These are phyloP conservation scores for Cotesia vestalis DNA, from an alignment of 1,140 invertebrate species.

Conservation along the genomic window DNA sequence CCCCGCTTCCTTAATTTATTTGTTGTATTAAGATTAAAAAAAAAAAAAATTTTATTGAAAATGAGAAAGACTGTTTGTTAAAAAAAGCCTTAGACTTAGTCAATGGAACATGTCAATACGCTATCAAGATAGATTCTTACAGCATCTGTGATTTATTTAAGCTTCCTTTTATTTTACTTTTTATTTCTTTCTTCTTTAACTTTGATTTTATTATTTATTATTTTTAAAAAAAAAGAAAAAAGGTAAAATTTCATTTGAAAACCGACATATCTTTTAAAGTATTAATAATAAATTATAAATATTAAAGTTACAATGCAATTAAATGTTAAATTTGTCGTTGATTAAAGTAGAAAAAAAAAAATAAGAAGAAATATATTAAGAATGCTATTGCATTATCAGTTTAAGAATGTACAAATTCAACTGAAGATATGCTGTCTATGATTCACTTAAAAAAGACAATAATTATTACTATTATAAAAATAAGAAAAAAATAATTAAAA, in stretches of 20 bases:
- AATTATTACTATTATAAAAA: no score
- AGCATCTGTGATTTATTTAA: constrained; percentile 35
- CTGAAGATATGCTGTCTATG: no score
- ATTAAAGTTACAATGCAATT: not conserved
- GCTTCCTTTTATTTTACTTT: not conserved
- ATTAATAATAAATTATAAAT: constrained; percentile 11
- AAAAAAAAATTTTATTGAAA: constrained; percentile 22
- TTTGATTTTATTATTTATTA: not conserved
- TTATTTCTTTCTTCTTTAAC: not conserved
- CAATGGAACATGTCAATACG: constrained; percentile 30
- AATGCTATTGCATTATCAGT: no score
- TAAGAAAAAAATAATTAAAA: no score
- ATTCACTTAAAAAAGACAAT: no score
- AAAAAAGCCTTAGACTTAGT: constrained; percentile 31
- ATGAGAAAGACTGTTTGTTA: constrained; percentile 19
- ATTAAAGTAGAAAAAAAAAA: not conserved
- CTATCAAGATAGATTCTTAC: not conserved
- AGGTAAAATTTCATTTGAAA: not conserved
- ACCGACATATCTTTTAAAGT: constrained; percentile 30
- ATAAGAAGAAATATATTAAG: no score
- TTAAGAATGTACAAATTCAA: no score
- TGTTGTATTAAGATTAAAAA: not conserved
- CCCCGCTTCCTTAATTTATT: constrained; percentile 21
- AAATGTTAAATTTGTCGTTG: not conserved
- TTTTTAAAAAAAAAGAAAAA: not conserved